Conservation (phyloP, 2,888 invertebrate genomes). For the Euplagia quadripunctaria region DNA sequence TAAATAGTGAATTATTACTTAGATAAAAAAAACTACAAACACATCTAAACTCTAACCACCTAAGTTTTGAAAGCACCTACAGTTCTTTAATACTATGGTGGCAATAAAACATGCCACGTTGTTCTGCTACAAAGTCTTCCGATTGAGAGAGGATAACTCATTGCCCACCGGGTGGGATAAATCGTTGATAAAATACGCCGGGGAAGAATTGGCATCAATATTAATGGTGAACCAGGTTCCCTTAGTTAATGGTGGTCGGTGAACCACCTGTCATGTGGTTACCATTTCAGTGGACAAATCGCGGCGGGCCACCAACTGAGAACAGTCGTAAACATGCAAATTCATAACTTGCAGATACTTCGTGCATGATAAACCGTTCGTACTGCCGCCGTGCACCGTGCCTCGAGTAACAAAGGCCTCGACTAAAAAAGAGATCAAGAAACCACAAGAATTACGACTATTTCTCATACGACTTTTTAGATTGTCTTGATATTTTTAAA, state of each 20-base stretch:
- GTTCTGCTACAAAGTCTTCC: constrained; percentile 71
- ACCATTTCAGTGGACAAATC: constrained; percentile 79
- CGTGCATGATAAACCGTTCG: constrained; percentile 65
- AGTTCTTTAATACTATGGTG: constrained; percentile 52
- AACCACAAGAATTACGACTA: constrained; percentile 24
- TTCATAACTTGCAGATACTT: constrained; percentile 72
- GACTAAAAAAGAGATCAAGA: constrained; percentile 35
- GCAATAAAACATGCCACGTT: constrained; percentile 65
- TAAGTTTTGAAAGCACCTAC: constrained; percentile 27
- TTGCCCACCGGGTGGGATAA: constrained; percentile 65
- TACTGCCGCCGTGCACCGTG: constrained; percentile 18
- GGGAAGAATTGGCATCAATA: constrained; percentile 64
- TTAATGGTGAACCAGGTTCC: constrained; percentile 60
- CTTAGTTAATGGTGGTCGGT: constrained; percentile 76
- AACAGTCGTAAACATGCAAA: constrained; percentile 80
- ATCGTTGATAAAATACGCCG: constrained; percentile 72
- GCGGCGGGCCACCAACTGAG: constrained; percentile 79
- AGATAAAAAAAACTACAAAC: constrained; percentile 11
- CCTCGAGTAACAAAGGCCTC: constrained; percentile 41
- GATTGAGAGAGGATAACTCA: constrained; percentile 74
- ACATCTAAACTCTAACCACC: constrained; percentile 29
- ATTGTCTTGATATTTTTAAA: constrained; percentile 18
- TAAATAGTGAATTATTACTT: too few species aligned
- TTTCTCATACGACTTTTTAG: constrained; percentile 17
- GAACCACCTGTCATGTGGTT: constrained; percentile 77